Evolutionary conservation across 2,888 invertebrate genomes (phyloP), one percentile per base, ranked within the genome.

Genomic region (Margaritifera margaritifera): DNA sequence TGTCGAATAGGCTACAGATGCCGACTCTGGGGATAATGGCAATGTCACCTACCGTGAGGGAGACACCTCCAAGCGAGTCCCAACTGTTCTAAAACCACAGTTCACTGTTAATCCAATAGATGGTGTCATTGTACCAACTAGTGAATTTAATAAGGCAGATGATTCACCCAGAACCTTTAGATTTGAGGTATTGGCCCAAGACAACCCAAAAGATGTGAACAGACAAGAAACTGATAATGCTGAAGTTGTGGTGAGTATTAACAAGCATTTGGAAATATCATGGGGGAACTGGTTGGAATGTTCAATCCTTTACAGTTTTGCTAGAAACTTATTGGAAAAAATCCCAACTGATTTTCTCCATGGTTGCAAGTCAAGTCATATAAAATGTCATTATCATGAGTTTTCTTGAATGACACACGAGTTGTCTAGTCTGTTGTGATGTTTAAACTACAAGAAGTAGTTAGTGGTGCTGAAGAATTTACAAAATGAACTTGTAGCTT

Each of bases 21-120:
- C 93, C 78, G 97, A 98, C 87, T 94, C 95, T 66, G 95, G 95
- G 0, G 93, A 93, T 75, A 95, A 93, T 87, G 96, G 96, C 2
- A 93, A 93, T 84, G 91, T 97, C 27, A 93, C 93, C 76, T 97
- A 95, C 77, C 78, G 81, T 19, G 79, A 90, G 15, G 83, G 85
- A 11, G 56, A 52, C 74, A 79, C n/a, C 81, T 86, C 71, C 79
- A 84, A 70, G 18, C 62, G 89, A 92, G 89, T 85, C 95, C 96
- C 87, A 90, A 91, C 50, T 92, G 80, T 2, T 50, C 20, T 31
- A 42, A 63, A 65, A 11, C 66, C 67, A 58, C 78, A 72, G 62
- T 78, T 77, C 66, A 52, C 19, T 15, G 64, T 79, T 15, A 58
- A 71, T 52, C 6, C 25, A 6, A 20, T 25, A 6, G 67, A 69